Evolutionary conservation across 2,888 invertebrate genomes (phyloP).

Genomic region (Halocaridina rubra): DNA sequence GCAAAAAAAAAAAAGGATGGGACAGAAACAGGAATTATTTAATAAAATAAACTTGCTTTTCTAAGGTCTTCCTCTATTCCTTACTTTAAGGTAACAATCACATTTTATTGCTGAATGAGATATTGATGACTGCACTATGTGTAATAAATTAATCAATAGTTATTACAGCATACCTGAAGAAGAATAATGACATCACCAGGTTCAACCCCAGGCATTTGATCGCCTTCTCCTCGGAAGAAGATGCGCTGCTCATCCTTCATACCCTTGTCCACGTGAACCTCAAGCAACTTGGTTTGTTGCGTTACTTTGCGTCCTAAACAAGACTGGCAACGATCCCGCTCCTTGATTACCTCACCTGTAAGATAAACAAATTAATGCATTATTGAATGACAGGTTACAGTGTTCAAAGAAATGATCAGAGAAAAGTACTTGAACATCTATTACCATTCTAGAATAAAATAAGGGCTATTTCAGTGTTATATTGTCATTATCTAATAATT

Average conservation of each 20-base stretch:
- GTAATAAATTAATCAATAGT: neutral
- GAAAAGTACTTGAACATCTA: too few species aligned
- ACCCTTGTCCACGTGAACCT: conserved; percentile 88
- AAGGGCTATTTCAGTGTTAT: too few species aligned
- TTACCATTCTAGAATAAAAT: too few species aligned
- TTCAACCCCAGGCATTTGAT: conserved; percentile 86
- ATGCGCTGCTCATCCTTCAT: conserved; percentile 89
- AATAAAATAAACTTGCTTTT: too few species aligned
- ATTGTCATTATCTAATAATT: too few species aligned
- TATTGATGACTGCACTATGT: neutral
- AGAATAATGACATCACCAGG: conserved; percentile 92
- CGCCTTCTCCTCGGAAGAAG: conserved; percentile 87
- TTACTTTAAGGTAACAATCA: too few species aligned
- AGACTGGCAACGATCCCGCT: conserved; percentile 83
- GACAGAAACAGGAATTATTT: too few species aligned
- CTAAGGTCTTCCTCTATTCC: too few species aligned
- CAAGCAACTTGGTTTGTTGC: conserved; percentile 84
- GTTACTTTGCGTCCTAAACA: conserved; percentile 88
- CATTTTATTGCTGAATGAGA: neutral
- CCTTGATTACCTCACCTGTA: conserved; percentile 75
- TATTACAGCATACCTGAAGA: conserved; percentile 72
- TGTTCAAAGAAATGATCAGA: too few species aligned
- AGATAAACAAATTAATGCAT: neutral
- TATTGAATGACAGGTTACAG: too few species aligned
- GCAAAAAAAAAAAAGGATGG: neutral